phyloP scores from a whole-genome alignment of 2,113 vertebrate genomes.

The Entomyzon cyanotis region DNA sequence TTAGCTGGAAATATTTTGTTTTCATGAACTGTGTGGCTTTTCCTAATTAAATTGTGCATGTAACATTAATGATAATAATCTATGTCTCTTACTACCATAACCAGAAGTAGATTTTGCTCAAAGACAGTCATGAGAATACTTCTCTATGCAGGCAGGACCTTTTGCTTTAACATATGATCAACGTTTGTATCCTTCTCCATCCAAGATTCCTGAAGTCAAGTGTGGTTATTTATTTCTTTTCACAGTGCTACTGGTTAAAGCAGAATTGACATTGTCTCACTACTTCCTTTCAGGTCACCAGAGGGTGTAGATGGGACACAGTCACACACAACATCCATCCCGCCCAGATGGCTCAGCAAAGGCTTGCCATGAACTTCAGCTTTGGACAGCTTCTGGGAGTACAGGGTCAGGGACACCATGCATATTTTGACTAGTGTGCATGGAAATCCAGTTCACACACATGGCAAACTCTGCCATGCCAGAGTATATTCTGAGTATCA shows the following conservation, averaged over 20 bases:
- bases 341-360: rapidly evolving
- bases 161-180: background rate
- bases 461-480: background rate
- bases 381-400: background rate
- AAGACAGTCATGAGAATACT: background rate
- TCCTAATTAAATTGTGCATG: background rate
- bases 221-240: background rate
- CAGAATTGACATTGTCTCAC: background rate
- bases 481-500: background rate
- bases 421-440: background rate
- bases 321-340: background rate
- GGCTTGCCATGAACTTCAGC: background rate
- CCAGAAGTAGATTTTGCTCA: background rate
- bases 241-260: background rate
- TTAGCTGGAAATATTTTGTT: background rate
- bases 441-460: background rate
- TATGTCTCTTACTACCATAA: background rate
- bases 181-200: background rate
- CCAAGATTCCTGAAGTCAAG: background rate
- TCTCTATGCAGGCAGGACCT: background rate
- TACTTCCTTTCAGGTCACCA: background rate
- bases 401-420: rapidly evolving
- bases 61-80: background rate
- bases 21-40: constrained; percentile 10
- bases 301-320: background rate